Conservation (phyloP, 2,113 vertebrate genomes). For the Nesoenas mayeri region DNA sequence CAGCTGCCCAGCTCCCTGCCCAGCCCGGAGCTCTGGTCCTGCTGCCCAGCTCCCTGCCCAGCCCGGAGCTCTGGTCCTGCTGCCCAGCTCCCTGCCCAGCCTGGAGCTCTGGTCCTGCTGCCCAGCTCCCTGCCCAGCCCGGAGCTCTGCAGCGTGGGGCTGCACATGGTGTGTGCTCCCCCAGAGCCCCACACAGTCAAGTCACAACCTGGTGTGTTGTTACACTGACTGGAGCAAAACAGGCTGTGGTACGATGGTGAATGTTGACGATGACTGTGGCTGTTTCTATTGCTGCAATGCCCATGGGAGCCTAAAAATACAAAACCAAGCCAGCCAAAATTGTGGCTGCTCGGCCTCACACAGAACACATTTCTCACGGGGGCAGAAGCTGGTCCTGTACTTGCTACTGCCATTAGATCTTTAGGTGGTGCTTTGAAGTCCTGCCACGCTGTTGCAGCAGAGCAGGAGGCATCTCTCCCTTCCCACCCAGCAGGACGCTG, state of each 20-base stretch:
- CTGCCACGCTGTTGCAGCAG: rapidly evolving
- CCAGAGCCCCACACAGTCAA: rapidly evolving
- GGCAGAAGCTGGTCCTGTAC: background rate
- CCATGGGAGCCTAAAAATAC: background rate
- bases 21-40: too few relatives aligned
- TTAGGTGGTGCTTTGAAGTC: background rate
- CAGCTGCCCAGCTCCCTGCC: background rate
- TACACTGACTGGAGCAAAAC: background rate
- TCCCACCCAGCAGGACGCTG: background rate
- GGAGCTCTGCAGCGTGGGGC: rapidly evolving
- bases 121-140: background rate
- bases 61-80: background rate
- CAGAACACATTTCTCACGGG: background rate
- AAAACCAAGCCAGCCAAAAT: background rate
- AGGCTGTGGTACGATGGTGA: background rate
- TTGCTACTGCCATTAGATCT: background rate
- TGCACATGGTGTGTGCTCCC: background rate
- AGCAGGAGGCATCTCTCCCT: background rate
- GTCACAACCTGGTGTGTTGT: background rate
- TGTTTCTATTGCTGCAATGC: background rate
- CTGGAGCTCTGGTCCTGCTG: background rate
- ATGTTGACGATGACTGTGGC: background rate
- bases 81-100: background rate
- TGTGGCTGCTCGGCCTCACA: rapidly evolving
- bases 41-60: too few relatives aligned